Conservation (phyloP, 2,797 vertebrate species). For the Telmatherina bonti region DNA sequence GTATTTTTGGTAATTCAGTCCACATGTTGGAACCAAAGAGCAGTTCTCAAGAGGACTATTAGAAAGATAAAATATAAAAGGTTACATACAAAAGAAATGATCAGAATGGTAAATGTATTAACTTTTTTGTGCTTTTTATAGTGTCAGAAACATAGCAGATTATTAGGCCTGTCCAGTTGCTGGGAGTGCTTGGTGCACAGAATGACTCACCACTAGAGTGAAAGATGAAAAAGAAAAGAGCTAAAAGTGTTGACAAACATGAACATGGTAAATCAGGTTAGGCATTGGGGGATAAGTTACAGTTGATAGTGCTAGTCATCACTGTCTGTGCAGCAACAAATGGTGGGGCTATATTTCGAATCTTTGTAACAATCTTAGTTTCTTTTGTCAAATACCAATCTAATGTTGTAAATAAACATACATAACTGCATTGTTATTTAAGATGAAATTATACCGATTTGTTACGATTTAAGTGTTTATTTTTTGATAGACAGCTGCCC, state of each 20-base stretch:
- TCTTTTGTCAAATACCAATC: conserved; percentile 62
- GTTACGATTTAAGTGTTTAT: conserved; percentile 71
- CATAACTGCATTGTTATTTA: conserved; percentile 75
- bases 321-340: conserved; percentile 31
- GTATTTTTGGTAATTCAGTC: background rate
- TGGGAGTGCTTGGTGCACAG: background rate
- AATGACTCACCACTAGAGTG: background rate
- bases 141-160: too few relatives aligned
- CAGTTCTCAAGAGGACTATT: background rate
- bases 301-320: conserved; percentile 25
- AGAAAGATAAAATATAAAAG: background rate
- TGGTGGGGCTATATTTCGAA: conserved; percentile 42
- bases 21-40: background rate
- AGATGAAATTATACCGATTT: conserved; percentile 70
- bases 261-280: background rate
- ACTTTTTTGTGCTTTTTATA: too few relatives aligned
- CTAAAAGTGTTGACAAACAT: background rate
- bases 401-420: conserved; percentile 70
- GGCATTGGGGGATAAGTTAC: conserved; percentile 9
- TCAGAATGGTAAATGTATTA: too few relatives aligned
- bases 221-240: background rate
- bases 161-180: too few relatives aligned
- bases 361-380: conserved; percentile 47
- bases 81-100: background rate
- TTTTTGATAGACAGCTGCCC: conserved; percentile 83